Evolutionary conservation across 2,888 invertebrate species (phyloP).

Genomic region (Bimastos eiseni): DNA sequence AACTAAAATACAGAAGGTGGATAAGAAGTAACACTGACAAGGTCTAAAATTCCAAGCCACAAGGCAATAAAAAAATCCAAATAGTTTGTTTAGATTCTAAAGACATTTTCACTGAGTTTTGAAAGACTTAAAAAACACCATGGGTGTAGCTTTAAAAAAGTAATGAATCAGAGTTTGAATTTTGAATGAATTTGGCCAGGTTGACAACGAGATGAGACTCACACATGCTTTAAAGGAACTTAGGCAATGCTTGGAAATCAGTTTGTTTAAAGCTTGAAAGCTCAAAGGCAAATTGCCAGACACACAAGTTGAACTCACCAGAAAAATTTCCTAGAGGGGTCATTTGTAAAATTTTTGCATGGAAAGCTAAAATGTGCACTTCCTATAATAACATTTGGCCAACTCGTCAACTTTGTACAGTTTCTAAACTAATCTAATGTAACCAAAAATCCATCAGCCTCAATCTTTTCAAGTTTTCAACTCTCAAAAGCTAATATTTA

Average conservation of each 20-base stretch:
- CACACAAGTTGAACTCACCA: neutral
- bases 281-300: neutral
- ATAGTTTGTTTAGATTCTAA: neutral
- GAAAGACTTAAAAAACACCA: neutral
- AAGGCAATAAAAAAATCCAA: neutral
- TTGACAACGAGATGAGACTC: neutral
- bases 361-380: neutral
- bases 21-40: neutral
- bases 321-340: slow-evolving; percentile 13
- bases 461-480: neutral
- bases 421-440: neutral
- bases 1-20: neutral
- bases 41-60: neutral
- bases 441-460: neutral
- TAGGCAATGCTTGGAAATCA: neutral
- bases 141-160: neutral
- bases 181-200: neutral
- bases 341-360: neutral
- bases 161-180: neutral
- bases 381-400: neutral
- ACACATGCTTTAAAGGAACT: neutral
- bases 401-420: neutral
- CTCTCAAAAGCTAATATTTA: neutral
- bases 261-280: neutral
- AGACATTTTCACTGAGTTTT: neutral